These are phyloP conservation scores for Desoria tigrina DNA, from an alignment of 2,888 invertebrate species.

Conservation along the genomic window DNA sequence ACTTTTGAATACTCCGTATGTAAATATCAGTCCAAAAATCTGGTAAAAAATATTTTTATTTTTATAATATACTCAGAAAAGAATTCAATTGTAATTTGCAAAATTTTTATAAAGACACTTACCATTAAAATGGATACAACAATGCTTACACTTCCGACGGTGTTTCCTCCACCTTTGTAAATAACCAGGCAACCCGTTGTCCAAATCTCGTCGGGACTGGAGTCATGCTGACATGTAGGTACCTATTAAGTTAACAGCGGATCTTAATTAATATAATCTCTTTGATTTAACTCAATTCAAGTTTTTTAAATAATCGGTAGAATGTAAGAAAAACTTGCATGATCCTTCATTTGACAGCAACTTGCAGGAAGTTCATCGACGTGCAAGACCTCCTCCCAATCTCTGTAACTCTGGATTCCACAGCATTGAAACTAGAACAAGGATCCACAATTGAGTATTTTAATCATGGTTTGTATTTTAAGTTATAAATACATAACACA, in stretches of 20 bases:
- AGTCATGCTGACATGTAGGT: conserved; percentile 63
- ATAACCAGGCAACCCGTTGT: conserved; percentile 74
- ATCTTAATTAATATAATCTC: conserved; percentile 5
- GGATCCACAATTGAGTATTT: neutral
- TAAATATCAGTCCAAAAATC: conserved; percentile 81
- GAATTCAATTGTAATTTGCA: neutral
- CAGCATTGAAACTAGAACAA: conserved; percentile 74
- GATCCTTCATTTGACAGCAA: conserved; percentile 52
- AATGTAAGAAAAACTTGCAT: conserved; percentile 21
- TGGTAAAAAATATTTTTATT: conserved; percentile 60
- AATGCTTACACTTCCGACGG: conserved; percentile 79
- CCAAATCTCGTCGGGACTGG: conserved; percentile 67
- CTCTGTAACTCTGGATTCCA: conserved; percentile 72
- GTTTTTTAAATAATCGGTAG: neutral
- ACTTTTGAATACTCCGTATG: conserved; percentile 80
- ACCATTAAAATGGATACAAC: conserved; percentile 84
- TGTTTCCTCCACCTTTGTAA: conserved; percentile 72
- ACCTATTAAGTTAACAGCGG: conserved; percentile 55
- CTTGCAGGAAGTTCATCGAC: conserved; percentile 53
- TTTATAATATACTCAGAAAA: neutral
- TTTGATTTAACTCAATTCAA: too few relatives aligned
- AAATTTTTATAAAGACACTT: too few relatives aligned
- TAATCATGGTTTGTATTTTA: too few relatives aligned
- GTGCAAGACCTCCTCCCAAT: conserved; percentile 64
- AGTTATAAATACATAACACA: too few relatives aligned